Percentiles rank a stretch among this genome's conserved stretches.
Evolutionary conservation across 2,888 invertebrate species (phyloP).

Genomic region (Nephrotoma flavescens): DNA sequence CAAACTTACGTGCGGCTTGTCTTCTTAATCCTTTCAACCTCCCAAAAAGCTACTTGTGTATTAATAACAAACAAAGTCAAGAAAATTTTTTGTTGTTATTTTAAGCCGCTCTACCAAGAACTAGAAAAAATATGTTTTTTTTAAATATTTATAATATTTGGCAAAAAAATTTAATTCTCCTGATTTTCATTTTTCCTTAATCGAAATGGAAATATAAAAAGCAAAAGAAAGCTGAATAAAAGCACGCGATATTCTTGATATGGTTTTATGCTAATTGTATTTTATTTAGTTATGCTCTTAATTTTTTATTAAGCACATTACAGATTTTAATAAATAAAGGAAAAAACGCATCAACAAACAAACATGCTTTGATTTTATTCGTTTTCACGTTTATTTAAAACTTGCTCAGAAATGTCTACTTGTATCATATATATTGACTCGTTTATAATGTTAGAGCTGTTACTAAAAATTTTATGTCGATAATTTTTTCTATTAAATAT

Average conservation of each 20-base stretch:
- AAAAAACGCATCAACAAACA: no score
- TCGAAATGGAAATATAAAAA: neutral
- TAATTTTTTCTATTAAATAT: no score
- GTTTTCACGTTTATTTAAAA: no score
- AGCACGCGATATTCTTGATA: neutral
- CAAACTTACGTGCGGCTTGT: neutral
- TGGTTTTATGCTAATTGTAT: neutral
- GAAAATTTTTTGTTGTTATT: neutral
- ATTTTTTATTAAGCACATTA: neutral
- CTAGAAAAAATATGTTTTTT: neutral
- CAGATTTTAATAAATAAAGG: no score
- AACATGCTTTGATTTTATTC: no score
- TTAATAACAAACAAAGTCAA: neutral
- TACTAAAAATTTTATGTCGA: no score
- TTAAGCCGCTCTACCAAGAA: neutral
- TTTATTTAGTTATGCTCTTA: neutral
- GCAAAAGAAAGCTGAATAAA: neutral
- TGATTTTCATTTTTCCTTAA: neutral
- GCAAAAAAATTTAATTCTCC: neutral
- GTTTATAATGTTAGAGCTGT: no score
- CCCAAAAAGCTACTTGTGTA: neutral
- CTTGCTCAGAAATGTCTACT: no score
- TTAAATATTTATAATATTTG: neutral
- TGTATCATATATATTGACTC: no score
- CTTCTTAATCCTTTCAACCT: neutral